Conservation (phyloP, 1,140 invertebrate genomes). For the Drosophila mayri region DNA sequence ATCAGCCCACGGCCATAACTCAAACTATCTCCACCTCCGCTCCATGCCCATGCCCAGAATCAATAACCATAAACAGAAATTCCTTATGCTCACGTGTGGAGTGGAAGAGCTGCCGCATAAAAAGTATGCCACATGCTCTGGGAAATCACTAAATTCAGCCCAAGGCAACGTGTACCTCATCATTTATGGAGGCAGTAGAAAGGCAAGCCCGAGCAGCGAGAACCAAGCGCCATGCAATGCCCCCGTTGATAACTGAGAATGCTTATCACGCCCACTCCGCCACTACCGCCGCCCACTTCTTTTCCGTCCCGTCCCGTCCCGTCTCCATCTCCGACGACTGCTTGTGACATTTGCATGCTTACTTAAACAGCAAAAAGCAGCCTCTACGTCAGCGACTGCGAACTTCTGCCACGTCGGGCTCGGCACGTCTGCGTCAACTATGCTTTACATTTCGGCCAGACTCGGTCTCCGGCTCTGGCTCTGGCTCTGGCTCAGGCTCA, state of each 20-base stretch:
- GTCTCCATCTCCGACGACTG: conserved; percentile 30
- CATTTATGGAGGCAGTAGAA: conserved; percentile 57
- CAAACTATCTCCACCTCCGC: conserved; percentile 54
- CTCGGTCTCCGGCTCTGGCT: conserved; percentile 3
- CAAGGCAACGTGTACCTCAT: conserved; percentile 63
- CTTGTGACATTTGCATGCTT: conserved; percentile 83
- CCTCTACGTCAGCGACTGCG: conserved; percentile 20
- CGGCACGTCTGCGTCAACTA: conserved; percentile 72
- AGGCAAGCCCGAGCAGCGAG: conserved; percentile 1
- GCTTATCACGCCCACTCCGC: conserved; percentile 61
- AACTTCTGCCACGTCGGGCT: conserved; percentile 17
- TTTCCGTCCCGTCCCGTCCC: not conserved
- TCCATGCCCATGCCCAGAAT: conserved; percentile 42
- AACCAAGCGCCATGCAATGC: conserved; percentile 29
- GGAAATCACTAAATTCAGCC: conserved; percentile 79
- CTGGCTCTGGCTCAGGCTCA: not conserved
- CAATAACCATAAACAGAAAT: conserved; percentile 76
- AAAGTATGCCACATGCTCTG: conserved; percentile 79
- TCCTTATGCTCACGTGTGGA: conserved; percentile 56
- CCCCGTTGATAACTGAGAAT: conserved; percentile 77
- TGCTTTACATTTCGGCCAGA: conserved; percentile 40
- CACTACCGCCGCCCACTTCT: not conserved
- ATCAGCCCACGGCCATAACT: conserved; percentile 59
- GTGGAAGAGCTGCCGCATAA: conserved; percentile 53
- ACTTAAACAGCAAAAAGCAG: conserved; percentile 80